A percentile compares a stretch with the other conserved stretches of the same genome.
Evolutionary conservation across 1,140 invertebrate genomes (phyloP).

Genomic region (Tetranychus urticae): DNA sequence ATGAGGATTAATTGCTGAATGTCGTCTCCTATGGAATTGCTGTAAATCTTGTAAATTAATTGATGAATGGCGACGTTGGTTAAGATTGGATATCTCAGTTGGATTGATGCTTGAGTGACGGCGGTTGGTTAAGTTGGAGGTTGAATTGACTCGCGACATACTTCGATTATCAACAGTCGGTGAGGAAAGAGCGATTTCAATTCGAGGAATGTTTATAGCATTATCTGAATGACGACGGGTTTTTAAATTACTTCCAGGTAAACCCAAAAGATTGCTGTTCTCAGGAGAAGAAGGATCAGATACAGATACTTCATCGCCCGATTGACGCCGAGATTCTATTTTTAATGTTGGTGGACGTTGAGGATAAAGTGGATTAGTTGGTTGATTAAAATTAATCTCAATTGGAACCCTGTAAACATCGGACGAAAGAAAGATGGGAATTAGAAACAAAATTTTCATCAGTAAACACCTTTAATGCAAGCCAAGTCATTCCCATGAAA

Average conservation of each 20-base stretch:
- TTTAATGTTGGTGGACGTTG: slow-evolving; percentile 14
- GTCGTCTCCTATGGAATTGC: neutral
- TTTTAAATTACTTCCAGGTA: slow-evolving; percentile 30
- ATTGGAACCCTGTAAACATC: neutral
- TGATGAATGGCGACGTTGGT: neutral
- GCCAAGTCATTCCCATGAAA: too few species aligned
- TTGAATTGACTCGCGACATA: slow-evolving; percentile 1
- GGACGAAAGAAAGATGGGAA: neutral
- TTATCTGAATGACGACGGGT: slow-evolving; percentile 68
- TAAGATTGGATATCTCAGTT: slow-evolving; percentile 3
- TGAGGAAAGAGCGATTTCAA: slow-evolving; percentile 16
- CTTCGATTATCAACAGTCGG: slow-evolving; percentile 29
- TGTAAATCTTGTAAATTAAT: neutral
- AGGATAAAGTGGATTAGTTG: slow-evolving; percentile 13
- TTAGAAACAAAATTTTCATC: too few species aligned
- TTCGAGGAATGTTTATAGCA: slow-evolving; percentile 57
- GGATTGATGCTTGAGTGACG: slow-evolving; percentile 10
- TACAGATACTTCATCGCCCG: slow-evolving; percentile 14
- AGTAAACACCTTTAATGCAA: too few species aligned
- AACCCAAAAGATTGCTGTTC: neutral
- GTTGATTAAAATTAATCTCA: slow-evolving; percentile 4
- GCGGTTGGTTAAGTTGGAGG: slow-evolving; percentile 7
- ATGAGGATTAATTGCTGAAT: slow-evolving; percentile 1
- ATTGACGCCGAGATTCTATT: slow-evolving; percentile 14
- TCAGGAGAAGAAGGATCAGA: slow-evolving; percentile 36